phyloP scores from a whole-genome alignment of 2,888 invertebrate genomes.

The Mesorhabditis belari region DNA sequence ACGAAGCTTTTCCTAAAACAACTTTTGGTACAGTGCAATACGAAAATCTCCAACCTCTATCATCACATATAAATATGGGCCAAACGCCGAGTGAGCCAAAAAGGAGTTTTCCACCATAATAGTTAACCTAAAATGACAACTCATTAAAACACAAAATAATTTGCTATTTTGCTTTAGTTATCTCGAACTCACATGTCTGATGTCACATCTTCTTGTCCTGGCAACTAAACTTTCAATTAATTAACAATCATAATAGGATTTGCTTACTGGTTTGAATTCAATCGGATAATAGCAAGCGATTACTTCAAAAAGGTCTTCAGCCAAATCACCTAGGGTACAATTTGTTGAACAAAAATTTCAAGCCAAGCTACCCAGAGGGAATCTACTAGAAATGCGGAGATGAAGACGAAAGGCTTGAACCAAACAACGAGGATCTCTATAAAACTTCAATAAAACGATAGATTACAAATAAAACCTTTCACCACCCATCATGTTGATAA shows the following conservation, averaged over 20 bases:
- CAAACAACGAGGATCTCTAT: conserved; percentile 79
- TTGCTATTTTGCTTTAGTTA: too few species aligned
- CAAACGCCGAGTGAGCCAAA: neutral
- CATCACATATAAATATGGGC: neutral
- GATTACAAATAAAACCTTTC: neutral
- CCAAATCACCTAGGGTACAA: too few species aligned
- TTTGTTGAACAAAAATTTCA: too few species aligned
- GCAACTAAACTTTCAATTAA: neutral
- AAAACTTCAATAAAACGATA: neutral
- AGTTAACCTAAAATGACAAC: too few species aligned
- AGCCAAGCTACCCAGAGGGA: conserved; percentile 25
- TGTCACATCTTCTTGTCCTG: conserved; percentile 22
- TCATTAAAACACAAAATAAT: too few species aligned
- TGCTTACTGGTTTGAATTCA: conserved; percentile 69
- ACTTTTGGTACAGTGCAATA: too few species aligned
- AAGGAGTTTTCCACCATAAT: neutral
- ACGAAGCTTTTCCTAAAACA: neutral
- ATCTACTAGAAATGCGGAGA: conserved; percentile 61
- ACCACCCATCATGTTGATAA: neutral
- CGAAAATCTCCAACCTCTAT: too few species aligned
- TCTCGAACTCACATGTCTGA: too few species aligned
- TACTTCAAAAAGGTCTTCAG: conserved; percentile 88
- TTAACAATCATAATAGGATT: neutral
- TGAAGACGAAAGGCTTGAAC: conserved; percentile 72
- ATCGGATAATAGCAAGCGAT: conserved; percentile 91